Evolutionary conservation across 2,888 invertebrate genomes (phyloP).

Genomic region (Dyspetes luteomarginatus): DNA sequence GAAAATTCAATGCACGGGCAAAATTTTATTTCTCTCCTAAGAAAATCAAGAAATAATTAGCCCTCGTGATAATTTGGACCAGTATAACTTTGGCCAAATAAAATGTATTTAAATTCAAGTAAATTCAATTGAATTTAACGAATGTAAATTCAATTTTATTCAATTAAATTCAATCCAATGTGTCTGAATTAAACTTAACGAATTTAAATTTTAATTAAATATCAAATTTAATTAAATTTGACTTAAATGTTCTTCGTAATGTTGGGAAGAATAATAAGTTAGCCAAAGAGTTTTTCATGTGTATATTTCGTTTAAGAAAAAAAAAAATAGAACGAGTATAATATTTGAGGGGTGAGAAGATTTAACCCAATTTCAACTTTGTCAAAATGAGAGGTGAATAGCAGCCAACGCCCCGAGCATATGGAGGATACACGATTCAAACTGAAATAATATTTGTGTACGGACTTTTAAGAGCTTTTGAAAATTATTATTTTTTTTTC

Average conservation of each 20-base stretch:
- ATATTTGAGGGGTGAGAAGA: not conserved
- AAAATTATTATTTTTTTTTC: conserved; percentile 22
- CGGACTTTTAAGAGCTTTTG: conserved; percentile 2
- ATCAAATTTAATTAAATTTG: too few species aligned
- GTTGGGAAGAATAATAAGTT: not conserved
- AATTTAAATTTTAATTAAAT: too few species aligned
- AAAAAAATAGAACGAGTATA: conserved; percentile 20
- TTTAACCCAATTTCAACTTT: conserved; percentile 20
- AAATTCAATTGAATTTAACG: too few species aligned
- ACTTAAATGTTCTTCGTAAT: too few species aligned
- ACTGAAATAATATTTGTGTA: conserved; percentile 1
- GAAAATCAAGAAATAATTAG: not conserved
- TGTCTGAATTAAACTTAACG: too few species aligned
- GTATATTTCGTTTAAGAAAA: not conserved
- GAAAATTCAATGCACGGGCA: not conserved
- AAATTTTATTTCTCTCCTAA: not conserved
- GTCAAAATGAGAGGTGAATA: conserved; percentile 1
- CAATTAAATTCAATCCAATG: too few species aligned
- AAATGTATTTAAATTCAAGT: too few species aligned
- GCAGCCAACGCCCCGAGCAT: not conserved
- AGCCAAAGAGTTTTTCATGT: not conserved
- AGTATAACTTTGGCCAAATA: too few species aligned
- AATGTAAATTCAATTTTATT: too few species aligned
- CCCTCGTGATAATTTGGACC: too few species aligned
- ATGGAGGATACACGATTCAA: not conserved